A percentile compares a stretch with the other conserved stretches of the same genome.
These are phyloP conservation scores for Pterocles gutturalis DNA, from an alignment of 2,113 vertebrate species.

Conservation along the genomic window DNA sequence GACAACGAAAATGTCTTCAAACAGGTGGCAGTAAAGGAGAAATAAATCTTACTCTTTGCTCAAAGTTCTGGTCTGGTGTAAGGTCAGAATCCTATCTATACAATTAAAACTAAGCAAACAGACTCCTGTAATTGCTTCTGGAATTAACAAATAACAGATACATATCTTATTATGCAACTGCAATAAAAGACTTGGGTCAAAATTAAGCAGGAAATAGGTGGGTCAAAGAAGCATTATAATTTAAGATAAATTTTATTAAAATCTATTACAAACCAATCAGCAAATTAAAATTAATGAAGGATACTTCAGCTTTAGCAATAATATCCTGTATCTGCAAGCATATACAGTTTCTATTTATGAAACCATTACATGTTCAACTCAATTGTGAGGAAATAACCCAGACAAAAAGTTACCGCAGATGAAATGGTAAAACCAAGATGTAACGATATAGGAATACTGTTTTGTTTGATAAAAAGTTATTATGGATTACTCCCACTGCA, in stretches of 20 bases:
- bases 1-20: background rate
- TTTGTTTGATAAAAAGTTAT: background rate
- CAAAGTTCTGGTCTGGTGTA: background rate
- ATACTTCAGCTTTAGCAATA: conserved; percentile 55
- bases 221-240: conserved; percentile 49
- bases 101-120: background rate
- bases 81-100: background rate
- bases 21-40: background rate
- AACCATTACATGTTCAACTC: conserved; percentile 62
- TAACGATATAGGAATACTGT: background rate
- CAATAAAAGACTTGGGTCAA: conserved; percentile 47
- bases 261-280: conserved; percentile 60
- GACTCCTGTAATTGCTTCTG: background rate
- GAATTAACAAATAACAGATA: conserved; percentile 47
- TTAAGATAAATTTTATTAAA: conserved; percentile 72
- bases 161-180: conserved; percentile 17
- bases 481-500: background rate
- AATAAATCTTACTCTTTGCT: background rate
- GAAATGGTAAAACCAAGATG: background rate
- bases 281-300: conserved; percentile 65
- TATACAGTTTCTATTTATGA: conserved; percentile 62
- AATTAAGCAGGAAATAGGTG: conserved; percentile 63
- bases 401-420: conserved; percentile 22
- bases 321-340: conserved; percentile 41
- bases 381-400: conserved; percentile 58